Evolutionary conservation across 2,113 vertebrate species (phyloP), one percentile per base, ranked within the genome.

Genomic region (Takifugu bimaculatus): DNA sequence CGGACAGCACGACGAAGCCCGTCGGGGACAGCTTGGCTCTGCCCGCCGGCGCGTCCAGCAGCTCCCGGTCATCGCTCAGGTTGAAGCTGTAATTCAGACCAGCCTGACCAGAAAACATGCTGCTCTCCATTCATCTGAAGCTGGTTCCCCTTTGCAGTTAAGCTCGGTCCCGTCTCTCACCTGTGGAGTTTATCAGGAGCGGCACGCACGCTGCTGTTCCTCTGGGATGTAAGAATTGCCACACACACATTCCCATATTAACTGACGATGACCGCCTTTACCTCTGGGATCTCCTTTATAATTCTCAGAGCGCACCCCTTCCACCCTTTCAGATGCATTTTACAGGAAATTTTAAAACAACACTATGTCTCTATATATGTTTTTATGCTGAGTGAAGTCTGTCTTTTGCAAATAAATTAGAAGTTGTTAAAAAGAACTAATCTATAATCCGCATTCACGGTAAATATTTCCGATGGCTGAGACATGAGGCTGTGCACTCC

Each of bases 1-100:
- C 84, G 50, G 93, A 92, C n/a, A 92, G 88, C 62, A 92, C 74
- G 0, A 88, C 84, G 78, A 93, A 93, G 3, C 92, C 93, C 12
- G 80, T 75, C 56, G 88, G 78, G 50, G 93, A 91, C 4, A 95
- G 88, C 43, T 73, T 88, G 47, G 26, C 63, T 13, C 43, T 47
- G 77, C 58, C 60, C 55, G 65, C 68, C 4, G 80, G 58, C 45
- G 74, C 35, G 64, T 85, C 87, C 71, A 56, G 13, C 78, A 71
- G 78, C 60, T 74, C 63, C 67, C 50, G 75, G 35, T 74, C 86
- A 59, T 78, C 85, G 62, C 82, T 90, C 72, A 78, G 72, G 75
- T 88, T 91, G 48, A 83, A 77, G 84, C 82, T 89, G 81, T 48
- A 65, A 54, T 88, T 92, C 27, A 87, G 73, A 53, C 68, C 82